These are phyloP conservation scores for Sturmia bella DNA, from an alignment of 2,888 invertebrate genomes.

Conservation along the genomic window DNA sequence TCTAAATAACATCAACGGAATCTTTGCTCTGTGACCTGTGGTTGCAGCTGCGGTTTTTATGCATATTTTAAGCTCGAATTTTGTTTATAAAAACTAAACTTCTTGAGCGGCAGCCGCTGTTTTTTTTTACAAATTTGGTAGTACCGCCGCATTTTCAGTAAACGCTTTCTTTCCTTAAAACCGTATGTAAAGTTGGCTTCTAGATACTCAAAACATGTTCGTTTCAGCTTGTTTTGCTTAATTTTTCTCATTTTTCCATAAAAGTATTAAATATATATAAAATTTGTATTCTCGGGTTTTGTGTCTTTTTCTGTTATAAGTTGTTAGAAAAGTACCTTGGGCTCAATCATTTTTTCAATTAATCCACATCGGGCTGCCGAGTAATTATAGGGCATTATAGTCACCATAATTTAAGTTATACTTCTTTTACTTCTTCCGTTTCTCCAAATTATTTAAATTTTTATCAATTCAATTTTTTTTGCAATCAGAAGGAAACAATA, in stretches of 20 bases:
- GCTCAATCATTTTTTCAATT: constrained; percentile 82
- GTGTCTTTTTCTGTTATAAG: constrained; percentile 1
- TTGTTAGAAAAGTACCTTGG: constrained; percentile 78
- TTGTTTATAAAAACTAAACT: too few species aligned
- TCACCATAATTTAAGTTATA: constrained; percentile 80
- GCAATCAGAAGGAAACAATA: too few species aligned
- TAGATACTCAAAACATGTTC: too few species aligned
- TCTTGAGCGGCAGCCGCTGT: too few species aligned
- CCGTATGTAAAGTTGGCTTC: too few species aligned
- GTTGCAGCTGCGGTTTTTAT: too few species aligned
- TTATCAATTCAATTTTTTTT: background rate
- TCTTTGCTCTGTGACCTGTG: too few species aligned
- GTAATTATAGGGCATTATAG: constrained; percentile 82
- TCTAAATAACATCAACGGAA: too few species aligned
- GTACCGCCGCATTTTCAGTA: too few species aligned
- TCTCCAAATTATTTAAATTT: constrained; percentile 2
- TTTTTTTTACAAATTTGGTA: too few species aligned
- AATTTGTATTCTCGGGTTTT: background rate
- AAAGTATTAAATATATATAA: too few species aligned
- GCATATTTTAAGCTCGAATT: too few species aligned
- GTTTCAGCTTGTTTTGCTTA: background rate
- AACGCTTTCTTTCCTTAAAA: background rate
- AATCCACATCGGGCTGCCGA: constrained; percentile 82
- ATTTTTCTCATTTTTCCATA: background rate
- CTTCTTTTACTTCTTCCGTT: constrained; percentile 13